A percentile compares a stretch with the other conserved stretches of the same genome.
phyloP scores from a whole-genome alignment of 2,888 invertebrate genomes.

The Argynnis bischoffii region DNA sequence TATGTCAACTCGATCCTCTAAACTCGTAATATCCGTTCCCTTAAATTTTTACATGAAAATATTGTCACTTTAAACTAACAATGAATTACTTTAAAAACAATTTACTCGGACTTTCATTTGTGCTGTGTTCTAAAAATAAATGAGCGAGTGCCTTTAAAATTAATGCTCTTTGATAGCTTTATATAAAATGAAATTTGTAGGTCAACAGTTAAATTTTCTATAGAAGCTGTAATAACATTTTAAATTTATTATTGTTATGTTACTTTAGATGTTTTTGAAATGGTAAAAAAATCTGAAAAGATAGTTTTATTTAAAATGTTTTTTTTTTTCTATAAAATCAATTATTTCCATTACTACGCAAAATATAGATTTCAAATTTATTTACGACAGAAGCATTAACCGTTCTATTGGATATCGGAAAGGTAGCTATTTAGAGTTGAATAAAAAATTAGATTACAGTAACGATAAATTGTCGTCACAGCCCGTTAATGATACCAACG shows the following conservation, averaged over 20 bases:
- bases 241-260: no score
- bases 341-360: slow-evolving; percentile 5
- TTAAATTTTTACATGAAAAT: no score
- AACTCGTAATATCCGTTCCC: no score
- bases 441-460: slow-evolving; percentile 55
- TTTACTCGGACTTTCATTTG: neutral
- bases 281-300: no score
- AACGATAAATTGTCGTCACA: slow-evolving; percentile 56
- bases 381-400: slow-evolving; percentile 31
- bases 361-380: slow-evolving; percentile 9
- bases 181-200: neutral
- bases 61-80: no score
- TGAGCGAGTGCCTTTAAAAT: slow-evolving; percentile 2
- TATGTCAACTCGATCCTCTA: no score
- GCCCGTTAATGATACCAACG: slow-evolving; percentile 17
- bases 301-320: no score
- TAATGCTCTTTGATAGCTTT: slow-evolving; percentile 1
- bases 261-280: no score
- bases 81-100: neutral
- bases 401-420: slow-evolving; percentile 48
- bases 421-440: slow-evolving; percentile 49
- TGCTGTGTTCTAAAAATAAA: slow-evolving; percentile 1
- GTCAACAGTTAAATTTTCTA: no score
- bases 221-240: no score
- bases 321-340: neutral